Evolutionary conservation across 2,113 vertebrate genomes (phyloP).

Genomic region (Gymnocephalus cernua): DNA sequence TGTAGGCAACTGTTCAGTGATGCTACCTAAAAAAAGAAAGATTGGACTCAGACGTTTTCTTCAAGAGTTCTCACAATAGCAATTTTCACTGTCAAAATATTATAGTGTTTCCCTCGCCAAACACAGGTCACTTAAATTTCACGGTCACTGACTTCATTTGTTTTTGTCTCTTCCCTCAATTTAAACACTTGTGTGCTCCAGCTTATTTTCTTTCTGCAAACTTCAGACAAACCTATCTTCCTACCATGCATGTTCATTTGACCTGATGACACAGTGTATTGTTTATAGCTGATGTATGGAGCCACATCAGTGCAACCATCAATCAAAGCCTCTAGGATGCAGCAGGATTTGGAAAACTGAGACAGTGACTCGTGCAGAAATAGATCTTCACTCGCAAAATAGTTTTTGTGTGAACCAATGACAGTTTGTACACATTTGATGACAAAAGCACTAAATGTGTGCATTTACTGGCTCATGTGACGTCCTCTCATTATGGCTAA

Average conservation of each 20-base stretch:
- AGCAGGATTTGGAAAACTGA: constrained; percentile 26
- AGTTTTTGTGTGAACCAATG: neutral
- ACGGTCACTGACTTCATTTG: constrained; percentile 36
- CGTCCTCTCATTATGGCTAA: neutral
- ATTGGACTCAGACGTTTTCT: constrained; percentile 3
- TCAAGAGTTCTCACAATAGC: constrained; percentile 28
- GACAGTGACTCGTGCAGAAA: constrained; percentile 12
- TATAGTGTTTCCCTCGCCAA: constrained; percentile 22
- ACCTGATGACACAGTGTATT: constrained; percentile 39
- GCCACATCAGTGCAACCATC: constrained; percentile 38
- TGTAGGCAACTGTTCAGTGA: constrained; percentile 6
- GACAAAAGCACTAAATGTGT: neutral
- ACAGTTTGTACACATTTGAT: constrained; percentile 1
- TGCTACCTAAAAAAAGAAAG: neutral
- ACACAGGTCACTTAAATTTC: constrained; percentile 18
- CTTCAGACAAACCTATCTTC: constrained; percentile 19
- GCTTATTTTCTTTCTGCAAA: constrained; percentile 53
- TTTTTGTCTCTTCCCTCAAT: constrained; percentile 40
- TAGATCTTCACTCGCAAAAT: neutral
- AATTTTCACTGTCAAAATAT: constrained; percentile 52
- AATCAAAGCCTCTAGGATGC: constrained; percentile 30
- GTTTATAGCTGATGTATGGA: constrained; percentile 41
- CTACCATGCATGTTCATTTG: constrained; percentile 15
- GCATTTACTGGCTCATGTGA: neutral
- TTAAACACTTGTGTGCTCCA: constrained; percentile 43